Percentiles rank a stretch among this genome's conserved stretches.
These are phyloP conservation scores for Dicranocentrus wangi DNA, from an alignment of 2,888 invertebrate species.

Conservation along the genomic window DNA sequence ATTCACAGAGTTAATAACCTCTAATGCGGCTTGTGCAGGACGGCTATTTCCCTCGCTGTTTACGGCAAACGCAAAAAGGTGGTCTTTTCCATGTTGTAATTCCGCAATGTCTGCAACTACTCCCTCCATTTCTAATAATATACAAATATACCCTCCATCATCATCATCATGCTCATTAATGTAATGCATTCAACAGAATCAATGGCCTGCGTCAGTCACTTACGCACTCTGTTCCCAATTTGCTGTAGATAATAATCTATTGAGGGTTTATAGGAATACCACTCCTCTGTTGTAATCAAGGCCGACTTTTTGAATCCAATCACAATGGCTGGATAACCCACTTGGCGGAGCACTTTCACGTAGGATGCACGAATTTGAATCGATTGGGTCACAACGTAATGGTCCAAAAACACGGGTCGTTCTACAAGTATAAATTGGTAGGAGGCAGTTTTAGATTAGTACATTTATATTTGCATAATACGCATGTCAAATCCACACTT, in stretches of 20 bases:
- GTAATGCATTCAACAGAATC: no score
- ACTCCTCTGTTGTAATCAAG: slow-evolving; percentile 29
- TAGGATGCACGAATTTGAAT: slow-evolving; percentile 18
- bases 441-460: not conserved
- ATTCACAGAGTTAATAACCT: slow-evolving; percentile 7
- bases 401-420: slow-evolving; percentile 51
- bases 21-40: slow-evolving; percentile 37
- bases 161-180: no score
- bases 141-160: no score
- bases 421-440: slow-evolving; percentile 20
- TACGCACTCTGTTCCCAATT: slow-evolving; percentile 57
- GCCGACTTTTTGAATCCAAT: slow-evolving; percentile 34
- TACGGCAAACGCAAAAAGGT: slow-evolving; percentile 46
- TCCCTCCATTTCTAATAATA: slow-evolving; percentile 42
- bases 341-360: slow-evolving; percentile 27
- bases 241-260: slow-evolving; percentile 48
- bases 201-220: no score
- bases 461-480: not conserved
- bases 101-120: slow-evolving; percentile 33
- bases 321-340: slow-evolving; percentile 43
- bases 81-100: not conserved
- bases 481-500: no score
- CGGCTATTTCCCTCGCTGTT: slow-evolving; percentile 22
- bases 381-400: slow-evolving; percentile 49
- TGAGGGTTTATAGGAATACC: slow-evolving; percentile 45